Evolutionary conservation across 2,888 invertebrate genomes (phyloP).

Genomic region (Drosophila mimetica): DNA sequence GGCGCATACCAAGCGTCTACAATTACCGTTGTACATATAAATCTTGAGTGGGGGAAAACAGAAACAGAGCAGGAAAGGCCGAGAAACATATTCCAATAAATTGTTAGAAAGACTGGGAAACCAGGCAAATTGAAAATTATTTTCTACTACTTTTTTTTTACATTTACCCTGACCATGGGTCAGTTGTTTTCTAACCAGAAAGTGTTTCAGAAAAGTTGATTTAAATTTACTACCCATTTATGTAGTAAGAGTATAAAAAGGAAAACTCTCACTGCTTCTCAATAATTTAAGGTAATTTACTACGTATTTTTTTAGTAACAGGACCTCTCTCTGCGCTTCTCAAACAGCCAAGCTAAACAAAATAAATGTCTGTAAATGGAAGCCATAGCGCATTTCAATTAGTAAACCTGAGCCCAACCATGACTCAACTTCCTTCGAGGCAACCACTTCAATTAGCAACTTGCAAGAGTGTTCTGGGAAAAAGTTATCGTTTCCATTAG

Average conservation of each 20-base stretch:
- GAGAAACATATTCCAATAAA: conserved; percentile 38
- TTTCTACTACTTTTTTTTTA: conserved; percentile 22
- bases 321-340: background rate
- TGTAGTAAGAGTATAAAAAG: background rate
- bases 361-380: background rate
- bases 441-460: conserved; percentile 31
- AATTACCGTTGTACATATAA: conserved; percentile 58
- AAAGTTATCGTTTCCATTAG: conserved; percentile 45
- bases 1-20: conserved; percentile 69
- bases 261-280: background rate
- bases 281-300: background rate
- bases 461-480: conserved; percentile 1
- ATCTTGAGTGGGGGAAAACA: conserved; percentile 4
- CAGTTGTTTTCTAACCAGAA: conserved; percentile 14
- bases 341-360: background rate
- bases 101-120: conserved; percentile 1
- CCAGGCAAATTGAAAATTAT: conserved; percentile 44
- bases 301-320: background rate
- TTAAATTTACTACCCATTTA: conserved; percentile 17
- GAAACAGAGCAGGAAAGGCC: conserved; percentile 10
- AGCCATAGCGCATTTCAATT: background rate
- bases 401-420: background rate
- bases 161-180: conserved; percentile 20
- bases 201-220: conserved; percentile 23
- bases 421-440: conserved; percentile 24